Conservation (phyloP, 2,888 invertebrate species). For the Sericinus montela region DNA sequence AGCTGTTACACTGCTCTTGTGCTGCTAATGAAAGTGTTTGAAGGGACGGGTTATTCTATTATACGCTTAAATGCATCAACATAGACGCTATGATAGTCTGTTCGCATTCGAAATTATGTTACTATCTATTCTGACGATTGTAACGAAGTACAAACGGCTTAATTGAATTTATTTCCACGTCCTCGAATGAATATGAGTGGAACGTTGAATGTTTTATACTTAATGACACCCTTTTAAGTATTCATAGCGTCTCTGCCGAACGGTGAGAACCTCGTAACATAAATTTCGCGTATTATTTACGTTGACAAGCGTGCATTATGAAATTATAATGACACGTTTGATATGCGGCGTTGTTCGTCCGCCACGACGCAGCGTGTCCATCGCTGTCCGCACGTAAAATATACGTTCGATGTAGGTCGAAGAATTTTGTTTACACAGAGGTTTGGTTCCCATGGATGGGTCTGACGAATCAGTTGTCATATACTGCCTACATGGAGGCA, state of each 20-base stretch:
- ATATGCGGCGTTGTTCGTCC: conserved; percentile 48
- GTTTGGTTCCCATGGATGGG: conserved; percentile 15
- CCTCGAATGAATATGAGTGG: conserved; percentile 71
- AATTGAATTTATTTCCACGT: conserved; percentile 76
- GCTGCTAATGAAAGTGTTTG: conserved; percentile 7
- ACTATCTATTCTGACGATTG: conserved; percentile 27
- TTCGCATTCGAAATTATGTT: conserved; percentile 25
- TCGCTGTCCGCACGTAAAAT: conserved; percentile 35
- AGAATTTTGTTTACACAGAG: neutral
- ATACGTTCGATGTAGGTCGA: conserved; percentile 5
- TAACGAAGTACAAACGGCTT: conserved; percentile 46
- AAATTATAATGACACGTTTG: conserved; percentile 73
- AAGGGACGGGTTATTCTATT: neutral
- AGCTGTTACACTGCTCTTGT: conserved; percentile 1
- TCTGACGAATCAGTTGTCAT: neutral
- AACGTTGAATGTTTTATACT: conserved; percentile 44
- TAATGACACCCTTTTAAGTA: conserved; percentile 63
- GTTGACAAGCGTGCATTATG: conserved; percentile 75
- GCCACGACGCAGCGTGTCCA: conserved; percentile 48
- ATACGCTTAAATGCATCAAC: neutral
- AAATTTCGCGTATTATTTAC: conserved; percentile 79
- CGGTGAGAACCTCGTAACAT: conserved; percentile 78
- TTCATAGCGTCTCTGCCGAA: conserved; percentile 59
- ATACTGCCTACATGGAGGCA: conserved; percentile 7
- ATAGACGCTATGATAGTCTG: conserved; percentile 18